Conservation (phyloP, 1,140 invertebrate genomes). For the Aporrectodea caliginosa region DNA sequence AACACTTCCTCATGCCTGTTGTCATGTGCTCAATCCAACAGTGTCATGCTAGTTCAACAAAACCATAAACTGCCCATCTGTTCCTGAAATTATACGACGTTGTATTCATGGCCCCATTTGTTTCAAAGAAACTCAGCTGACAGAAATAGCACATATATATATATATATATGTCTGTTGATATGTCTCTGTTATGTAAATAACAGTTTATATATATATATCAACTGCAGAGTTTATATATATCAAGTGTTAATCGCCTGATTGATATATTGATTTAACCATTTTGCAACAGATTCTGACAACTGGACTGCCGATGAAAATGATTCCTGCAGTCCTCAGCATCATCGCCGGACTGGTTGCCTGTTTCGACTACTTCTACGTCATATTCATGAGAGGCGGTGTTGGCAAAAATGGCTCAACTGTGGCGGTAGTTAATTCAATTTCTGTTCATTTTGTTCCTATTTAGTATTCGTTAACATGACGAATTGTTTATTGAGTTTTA, state of each 20-base stretch:
- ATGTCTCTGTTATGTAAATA: not conserved
- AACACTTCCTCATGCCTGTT: no score
- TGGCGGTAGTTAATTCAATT: constrained; percentile 84
- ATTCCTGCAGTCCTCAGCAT: constrained; percentile 59
- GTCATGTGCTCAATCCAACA: no score
- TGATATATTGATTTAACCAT: no score
- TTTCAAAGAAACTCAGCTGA: no score
- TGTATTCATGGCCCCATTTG: no score
- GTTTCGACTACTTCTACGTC: constrained; percentile 65
- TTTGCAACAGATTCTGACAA: constrained; percentile 48
- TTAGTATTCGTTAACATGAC: not conserved
- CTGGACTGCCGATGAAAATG: constrained; percentile 46
- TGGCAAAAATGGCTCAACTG: constrained; percentile 94
- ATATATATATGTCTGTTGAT: no score
- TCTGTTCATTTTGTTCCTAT: no score
- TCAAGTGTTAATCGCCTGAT: not conserved
- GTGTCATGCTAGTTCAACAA: no score
- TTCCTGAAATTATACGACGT: no score
- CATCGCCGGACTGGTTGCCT: constrained; percentile 62
- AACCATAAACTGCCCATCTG: no score
- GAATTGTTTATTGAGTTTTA: not conserved
- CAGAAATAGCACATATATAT: no score
- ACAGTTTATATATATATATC: no score
- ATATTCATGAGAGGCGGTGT: constrained; percentile 82
- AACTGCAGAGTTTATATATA: not conserved